Evolutionary conservation across 2,113 vertebrate species (phyloP).

Genomic region (Tragelaphus buxtoni): DNA sequence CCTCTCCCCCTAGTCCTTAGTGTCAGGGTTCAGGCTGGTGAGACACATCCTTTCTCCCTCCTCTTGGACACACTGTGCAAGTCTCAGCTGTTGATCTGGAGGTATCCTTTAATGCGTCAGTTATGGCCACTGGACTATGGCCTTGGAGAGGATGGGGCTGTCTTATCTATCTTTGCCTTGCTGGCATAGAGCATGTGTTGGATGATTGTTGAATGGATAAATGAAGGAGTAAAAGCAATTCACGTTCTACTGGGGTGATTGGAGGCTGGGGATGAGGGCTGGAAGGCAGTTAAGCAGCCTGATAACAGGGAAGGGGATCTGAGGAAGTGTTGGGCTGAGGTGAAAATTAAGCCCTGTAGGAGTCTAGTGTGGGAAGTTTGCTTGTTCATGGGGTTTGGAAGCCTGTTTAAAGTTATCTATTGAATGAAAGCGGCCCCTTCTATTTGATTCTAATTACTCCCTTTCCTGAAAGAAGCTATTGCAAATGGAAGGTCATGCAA

Average conservation of each 20-base stretch:
- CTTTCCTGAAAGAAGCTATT: constrained; percentile 56
- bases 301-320: background rate
- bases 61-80: background rate
- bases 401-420: constrained; percentile 53
- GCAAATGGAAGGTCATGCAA: constrained; percentile 35
- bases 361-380: background rate
- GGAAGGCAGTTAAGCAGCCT: background rate
- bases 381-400: background rate
- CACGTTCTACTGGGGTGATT: background rate
- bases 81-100: background rate
- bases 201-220: background rate
- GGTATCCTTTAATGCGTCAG: background rate
- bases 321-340: background rate
- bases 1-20: too few species aligned
- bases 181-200: background rate
- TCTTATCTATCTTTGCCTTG: background rate
- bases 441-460: constrained; percentile 10
- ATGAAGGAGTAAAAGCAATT: background rate
- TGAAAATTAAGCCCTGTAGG: background rate
- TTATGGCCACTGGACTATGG: background rate
- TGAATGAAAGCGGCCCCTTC: constrained; percentile 24
- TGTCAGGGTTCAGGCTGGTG: background rate
- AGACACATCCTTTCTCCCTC: background rate
- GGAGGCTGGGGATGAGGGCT: background rate
- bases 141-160: background rate